These are phyloP conservation scores for Galbula dea DNA, from an alignment of 2,113 vertebrate species.

Conservation along the genomic window DNA sequence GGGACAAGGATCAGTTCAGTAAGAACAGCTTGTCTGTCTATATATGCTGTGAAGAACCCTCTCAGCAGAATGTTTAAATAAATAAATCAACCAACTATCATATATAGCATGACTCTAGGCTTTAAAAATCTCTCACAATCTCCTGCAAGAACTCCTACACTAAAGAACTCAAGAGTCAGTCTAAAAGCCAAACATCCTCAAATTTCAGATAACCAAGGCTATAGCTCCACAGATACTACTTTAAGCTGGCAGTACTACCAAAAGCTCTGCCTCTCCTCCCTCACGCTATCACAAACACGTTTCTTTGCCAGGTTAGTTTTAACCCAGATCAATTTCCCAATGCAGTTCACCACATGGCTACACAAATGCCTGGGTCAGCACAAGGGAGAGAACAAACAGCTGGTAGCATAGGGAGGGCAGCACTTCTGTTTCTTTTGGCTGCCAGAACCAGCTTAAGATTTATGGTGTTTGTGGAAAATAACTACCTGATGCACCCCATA, in stretches of 20 bases:
- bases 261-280: slow-evolving; percentile 10
- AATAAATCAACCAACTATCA: neutral
- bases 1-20: neutral
- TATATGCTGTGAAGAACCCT: neutral
- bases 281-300: slow-evolving; percentile 15
- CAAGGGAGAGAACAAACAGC: slow-evolving; percentile 40
- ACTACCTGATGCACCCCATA: slow-evolving; percentile 8
- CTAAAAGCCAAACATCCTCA: neutral
- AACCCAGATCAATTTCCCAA: slow-evolving; percentile 38
- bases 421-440: neutral
- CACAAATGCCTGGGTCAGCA: slow-evolving; percentile 30
- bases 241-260: neutral
- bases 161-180: neutral
- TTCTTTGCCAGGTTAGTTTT: slow-evolving; percentile 29
- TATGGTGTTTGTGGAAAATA: slow-evolving; percentile 2
- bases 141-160: neutral
- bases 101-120: neutral
- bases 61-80: neutral
- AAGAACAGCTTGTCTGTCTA: neutral
- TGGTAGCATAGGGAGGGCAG: neutral
- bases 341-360: slow-evolving; percentile 9
- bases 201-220: neutral
- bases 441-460: slow-evolving; percentile 23
- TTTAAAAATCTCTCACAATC: neutral
- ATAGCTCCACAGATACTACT: fast-evolving